Conservation (phyloP, 2,797 vertebrate species). For the Zonotrichia albicollis region DNA sequence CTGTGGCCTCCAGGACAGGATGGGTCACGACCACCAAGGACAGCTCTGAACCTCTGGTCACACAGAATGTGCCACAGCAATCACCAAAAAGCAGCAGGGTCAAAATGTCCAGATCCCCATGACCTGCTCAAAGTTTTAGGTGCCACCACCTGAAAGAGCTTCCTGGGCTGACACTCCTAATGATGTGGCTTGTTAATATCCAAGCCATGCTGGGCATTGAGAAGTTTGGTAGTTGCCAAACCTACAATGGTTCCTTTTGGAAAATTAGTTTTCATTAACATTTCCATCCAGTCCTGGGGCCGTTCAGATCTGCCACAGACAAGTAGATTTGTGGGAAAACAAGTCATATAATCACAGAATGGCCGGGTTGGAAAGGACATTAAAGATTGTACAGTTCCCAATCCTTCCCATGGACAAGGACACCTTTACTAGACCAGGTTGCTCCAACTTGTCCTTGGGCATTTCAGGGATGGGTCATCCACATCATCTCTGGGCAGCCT, state of each 20-base stretch:
- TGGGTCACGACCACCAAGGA: accelerated
- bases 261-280: neutral
- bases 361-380: neutral
- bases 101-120: neutral
- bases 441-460: neutral
- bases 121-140: neutral
- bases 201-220: accelerated
- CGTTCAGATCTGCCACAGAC: neutral
- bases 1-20: neutral
- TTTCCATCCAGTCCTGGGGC: neutral
- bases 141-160: neutral
- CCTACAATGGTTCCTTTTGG: accelerated
- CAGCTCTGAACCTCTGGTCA: neutral
- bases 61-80: accelerated
- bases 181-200: accelerated
- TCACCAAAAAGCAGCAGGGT: neutral
- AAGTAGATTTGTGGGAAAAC: neutral
- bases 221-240: neutral
- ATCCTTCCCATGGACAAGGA: neutral
- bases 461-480: neutral
- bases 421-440: neutral
- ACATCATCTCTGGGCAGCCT: no score
- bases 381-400: neutral
- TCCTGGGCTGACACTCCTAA: neutral
- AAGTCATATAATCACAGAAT: neutral